These are phyloP conservation scores for Pipistrellus kuhlii DNA, from an alignment of 2,797 vertebrate genomes.

Conservation along the genomic window DNA sequence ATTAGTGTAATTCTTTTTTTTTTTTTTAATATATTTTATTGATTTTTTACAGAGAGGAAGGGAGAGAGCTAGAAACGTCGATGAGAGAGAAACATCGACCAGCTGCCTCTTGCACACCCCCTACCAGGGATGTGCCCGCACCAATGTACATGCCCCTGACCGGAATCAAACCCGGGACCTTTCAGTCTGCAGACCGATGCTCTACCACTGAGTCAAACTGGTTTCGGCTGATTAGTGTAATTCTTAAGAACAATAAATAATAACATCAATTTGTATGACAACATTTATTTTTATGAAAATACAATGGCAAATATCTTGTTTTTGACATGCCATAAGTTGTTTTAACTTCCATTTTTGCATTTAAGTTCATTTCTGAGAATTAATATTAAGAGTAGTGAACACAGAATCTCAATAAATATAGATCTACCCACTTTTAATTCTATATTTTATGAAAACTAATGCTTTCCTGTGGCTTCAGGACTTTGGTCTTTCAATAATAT, in stretches of 20 bases:
- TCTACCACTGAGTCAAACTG: too few relatives aligned
- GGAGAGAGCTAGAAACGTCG: too few relatives aligned
- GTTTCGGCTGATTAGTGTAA: neutral
- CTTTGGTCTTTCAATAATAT: neutral
- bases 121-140: too few relatives aligned
- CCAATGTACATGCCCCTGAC: too few relatives aligned
- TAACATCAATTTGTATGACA: conserved; percentile 19
- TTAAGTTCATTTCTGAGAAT: neutral
- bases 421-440: neutral
- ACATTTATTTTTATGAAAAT: conserved; percentile 40
- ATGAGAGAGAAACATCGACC: too few relatives aligned
- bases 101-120: too few relatives aligned
- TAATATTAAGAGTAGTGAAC: neutral
- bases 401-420: neutral
- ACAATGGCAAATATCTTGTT: conserved; percentile 7
- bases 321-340: neutral
- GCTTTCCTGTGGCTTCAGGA: neutral
- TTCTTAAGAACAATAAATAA: neutral
- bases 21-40: too few relatives aligned
- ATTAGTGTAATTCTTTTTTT: neutral
- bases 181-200: too few relatives aligned
- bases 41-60: too few relatives aligned
- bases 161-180: too few relatives aligned
- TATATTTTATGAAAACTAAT: neutral
- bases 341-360: conserved; percentile 21